These are phyloP conservation scores for Ginglymostoma cirratum DNA, from an alignment of 2,113 vertebrate genomes.

Conservation along the genomic window DNA sequence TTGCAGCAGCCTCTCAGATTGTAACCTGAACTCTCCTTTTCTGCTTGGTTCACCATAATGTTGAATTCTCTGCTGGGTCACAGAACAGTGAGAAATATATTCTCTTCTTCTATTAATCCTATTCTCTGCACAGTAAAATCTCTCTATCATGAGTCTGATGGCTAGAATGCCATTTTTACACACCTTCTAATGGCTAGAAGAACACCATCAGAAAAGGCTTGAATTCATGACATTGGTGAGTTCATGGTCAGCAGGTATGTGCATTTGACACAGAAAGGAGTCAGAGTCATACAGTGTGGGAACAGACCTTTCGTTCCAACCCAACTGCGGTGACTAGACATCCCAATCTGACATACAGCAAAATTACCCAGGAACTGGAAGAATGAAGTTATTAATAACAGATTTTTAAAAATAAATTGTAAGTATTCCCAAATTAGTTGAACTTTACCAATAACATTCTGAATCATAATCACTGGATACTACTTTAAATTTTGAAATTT, in stretches of 20 bases:
- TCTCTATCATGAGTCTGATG: not conserved
- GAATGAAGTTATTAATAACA: not conserved
- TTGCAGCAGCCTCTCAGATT: not conserved
- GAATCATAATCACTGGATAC: not conserved
- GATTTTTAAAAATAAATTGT: not conserved
- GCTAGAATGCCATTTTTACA: not conserved
- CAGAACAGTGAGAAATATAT: not conserved
- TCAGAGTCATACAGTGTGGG: not conserved
- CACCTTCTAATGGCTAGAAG: not conserved
- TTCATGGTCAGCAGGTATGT: not conserved
- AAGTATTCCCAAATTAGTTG: constrained; percentile 17
- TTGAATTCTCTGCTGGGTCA: not conserved
- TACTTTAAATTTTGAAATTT: not conserved
- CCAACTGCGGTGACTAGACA: too few relatives aligned
- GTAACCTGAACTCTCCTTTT: not conserved
- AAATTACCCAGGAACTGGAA: not conserved
- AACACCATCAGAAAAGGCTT: not conserved
- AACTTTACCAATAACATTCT: constrained; percentile 12
- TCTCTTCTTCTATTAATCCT: not conserved
- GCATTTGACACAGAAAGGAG: not conserved
- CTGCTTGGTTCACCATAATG: not conserved
- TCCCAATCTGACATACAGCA: not conserved
- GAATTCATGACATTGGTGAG: not conserved
- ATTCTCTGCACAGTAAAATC: not conserved
- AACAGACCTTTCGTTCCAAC: too few relatives aligned